Base-by-base conservation (phyloP, 2,113 vertebrate species). In the Phylloscopus trochiloides region DNA sequence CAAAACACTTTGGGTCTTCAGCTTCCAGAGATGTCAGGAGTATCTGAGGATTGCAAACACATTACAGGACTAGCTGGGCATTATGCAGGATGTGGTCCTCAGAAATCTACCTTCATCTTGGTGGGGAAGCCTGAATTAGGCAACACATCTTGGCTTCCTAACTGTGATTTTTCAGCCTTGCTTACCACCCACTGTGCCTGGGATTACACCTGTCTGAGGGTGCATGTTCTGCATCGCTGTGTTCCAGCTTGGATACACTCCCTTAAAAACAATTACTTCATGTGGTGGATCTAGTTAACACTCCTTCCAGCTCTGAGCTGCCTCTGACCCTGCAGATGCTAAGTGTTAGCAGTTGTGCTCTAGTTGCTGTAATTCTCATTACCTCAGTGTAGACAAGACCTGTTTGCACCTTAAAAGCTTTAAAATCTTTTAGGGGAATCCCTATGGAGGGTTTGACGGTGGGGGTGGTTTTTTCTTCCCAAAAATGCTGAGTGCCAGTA, bases 211-310 rank as follows among this genome's bases (percentile, higher is more conserved):
- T 95, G 94, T 95, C 47, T 70, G n/a, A 48, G 32, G 77, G 55
- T 90, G 75, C 55, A 20, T 88, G 75, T 74, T 94, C 86, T 86
- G 17, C 83, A 52, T 71, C 34, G 52, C 92, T 81, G 68, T 81
- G 57, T 57, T 95, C 91, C 94, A 94, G 76, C 83, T 91, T 94
- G 94, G 92, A 97, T 29, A 70, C n/a, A 45, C 89, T 97, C 94
- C 96, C 94, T 96, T 74, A 88, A 95, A 95, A 96, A 96, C 86
- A 97, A 88, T 89, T 83, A 92, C 88, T 96, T 96, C 91, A 87
- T 81, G 61, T 71, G 51, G 61, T 3, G 5, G 63, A 51, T 86
- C 80, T 84, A 92, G 91, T 82, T 95, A 94, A 83, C 78, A 90
- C 71, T 50, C 48, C 75, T 86, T 43, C 4, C 82, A 88, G 82